Evolutionary conservation across 2,888 invertebrate genomes (phyloP).

Genomic region (Stenodera caucasica): DNA sequence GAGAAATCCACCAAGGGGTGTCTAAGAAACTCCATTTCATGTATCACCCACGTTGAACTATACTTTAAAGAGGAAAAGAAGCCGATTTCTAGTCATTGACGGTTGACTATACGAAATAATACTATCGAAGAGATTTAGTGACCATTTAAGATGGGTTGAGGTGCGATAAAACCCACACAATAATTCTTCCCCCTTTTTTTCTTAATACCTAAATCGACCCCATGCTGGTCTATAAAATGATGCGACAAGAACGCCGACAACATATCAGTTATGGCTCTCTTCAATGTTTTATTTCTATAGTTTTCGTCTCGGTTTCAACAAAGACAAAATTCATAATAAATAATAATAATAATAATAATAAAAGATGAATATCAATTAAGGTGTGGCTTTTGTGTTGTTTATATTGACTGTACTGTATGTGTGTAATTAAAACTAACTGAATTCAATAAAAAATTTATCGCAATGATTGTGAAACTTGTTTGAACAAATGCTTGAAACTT

Average conservation of each 20-base stretch:
- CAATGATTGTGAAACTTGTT: slow-evolving; percentile 15
- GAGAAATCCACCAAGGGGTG: slow-evolving; percentile 6
- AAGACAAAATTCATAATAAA: too few species aligned
- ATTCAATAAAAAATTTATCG: slow-evolving; percentile 15
- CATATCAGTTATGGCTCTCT: neutral
- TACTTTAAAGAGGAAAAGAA: slow-evolving; percentile 9
- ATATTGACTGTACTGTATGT: neutral
- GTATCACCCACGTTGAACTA: slow-evolving; percentile 19
- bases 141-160: slow-evolving; percentile 2
- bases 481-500: slow-evolving; percentile 2
- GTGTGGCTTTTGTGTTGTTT: too few species aligned
- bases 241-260: neutral
- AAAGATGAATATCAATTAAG: too few species aligned
- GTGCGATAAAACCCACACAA: slow-evolving; percentile 1
- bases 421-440: slow-evolving; percentile 10
- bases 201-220: neutral
- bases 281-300: too few species aligned
- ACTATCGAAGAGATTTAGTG: slow-evolving; percentile 3
- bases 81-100: slow-evolving; percentile 24
- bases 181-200: neutral
- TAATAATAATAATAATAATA: too few species aligned
- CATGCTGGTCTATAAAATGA: neutral
- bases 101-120: neutral
- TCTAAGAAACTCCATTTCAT: neutral
- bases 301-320: too few species aligned